Conservation (phyloP, 1,140 invertebrate species). For the Leptinotarsa texana region DNA sequence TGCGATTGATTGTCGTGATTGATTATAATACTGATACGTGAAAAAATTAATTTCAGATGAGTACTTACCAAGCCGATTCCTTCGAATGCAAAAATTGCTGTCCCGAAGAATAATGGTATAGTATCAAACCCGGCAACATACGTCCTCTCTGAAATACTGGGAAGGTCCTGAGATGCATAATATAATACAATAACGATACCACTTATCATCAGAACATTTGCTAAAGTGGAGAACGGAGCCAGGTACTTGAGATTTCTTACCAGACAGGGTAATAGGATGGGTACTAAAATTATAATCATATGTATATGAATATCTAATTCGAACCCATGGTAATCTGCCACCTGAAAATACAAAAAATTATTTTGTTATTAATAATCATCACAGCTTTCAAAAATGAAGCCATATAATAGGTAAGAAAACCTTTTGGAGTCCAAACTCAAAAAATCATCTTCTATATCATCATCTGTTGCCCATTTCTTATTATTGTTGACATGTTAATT, state of each 20-base stretch:
- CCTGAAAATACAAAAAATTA: slow-evolving; percentile 57
- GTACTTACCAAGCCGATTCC: slow-evolving; percentile 71
- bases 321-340: slow-evolving; percentile 65
- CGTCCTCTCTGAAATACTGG: slow-evolving; percentile 53
- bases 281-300: slow-evolving; percentile 71
- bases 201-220: slow-evolving; percentile 69
- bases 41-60: background rate
- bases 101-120: slow-evolving; percentile 74
- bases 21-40: background rate
- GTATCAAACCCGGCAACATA: slow-evolving; percentile 58
- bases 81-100: slow-evolving; percentile 77
- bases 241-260: slow-evolving; percentile 77
- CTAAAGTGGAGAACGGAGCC: slow-evolving; percentile 70
- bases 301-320: slow-evolving; percentile 66
- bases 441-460: too few species aligned
- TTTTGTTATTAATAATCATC: too few species aligned
- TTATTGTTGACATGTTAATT: too few species aligned
- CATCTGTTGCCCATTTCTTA: too few species aligned
- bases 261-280: slow-evolving; percentile 73
- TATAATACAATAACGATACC: slow-evolving; percentile 73
- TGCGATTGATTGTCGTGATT: too few species aligned
- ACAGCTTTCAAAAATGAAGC: too few species aligned
- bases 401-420: too few species aligned
- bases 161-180: slow-evolving; percentile 69
- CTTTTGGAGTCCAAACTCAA: too few species aligned